These are phyloP conservation scores for Drosophila glabriapex DNA, from an alignment of 2,888 invertebrate genomes.

Conservation along the genomic window DNA sequence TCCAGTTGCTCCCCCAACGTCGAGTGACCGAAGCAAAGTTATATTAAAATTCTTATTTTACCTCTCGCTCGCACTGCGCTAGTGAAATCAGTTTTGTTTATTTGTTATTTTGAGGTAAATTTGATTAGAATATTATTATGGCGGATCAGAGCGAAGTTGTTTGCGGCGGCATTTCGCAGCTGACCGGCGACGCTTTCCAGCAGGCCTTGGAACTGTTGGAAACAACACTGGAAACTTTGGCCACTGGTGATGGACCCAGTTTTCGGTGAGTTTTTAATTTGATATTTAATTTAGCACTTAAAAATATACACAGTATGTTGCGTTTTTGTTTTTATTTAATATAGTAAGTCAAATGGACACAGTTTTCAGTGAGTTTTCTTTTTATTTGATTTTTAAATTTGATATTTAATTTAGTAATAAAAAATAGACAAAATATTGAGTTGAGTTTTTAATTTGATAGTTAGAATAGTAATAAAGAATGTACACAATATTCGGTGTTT, in stretches of 20 bases:
- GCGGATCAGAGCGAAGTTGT: constrained; percentile 22
- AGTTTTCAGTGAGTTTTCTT: constrained; percentile 1
- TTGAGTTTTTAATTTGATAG: background rate
- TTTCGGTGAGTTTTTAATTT: constrained; percentile 8
- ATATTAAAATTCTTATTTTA: constrained; percentile 14
- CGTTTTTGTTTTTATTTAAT: background rate
- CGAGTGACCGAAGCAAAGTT: constrained; percentile 47
- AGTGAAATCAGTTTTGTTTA: constrained; percentile 12
- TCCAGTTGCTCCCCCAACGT: constrained; percentile 39
- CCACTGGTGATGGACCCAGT: constrained; percentile 37
- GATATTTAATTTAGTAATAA: no score
- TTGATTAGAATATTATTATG: constrained; percentile 25
- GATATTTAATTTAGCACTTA: background rate
- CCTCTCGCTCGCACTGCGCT: background rate
- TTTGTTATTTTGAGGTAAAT: background rate
- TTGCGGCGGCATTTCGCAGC: constrained; percentile 39
- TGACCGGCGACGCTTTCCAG: constrained; percentile 28
- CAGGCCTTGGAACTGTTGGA: constrained; percentile 34
- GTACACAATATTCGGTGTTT: no score
- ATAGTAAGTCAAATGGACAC: background rate
- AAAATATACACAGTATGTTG: background rate
- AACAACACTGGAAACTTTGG: constrained; percentile 31
- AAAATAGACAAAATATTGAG: no score
- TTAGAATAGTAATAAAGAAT: background rate
- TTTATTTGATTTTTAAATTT: background rate